These are phyloP conservation scores for Pterocles gutturalis DNA, from an alignment of 2,113 vertebrate species.

Conservation along the genomic window DNA sequence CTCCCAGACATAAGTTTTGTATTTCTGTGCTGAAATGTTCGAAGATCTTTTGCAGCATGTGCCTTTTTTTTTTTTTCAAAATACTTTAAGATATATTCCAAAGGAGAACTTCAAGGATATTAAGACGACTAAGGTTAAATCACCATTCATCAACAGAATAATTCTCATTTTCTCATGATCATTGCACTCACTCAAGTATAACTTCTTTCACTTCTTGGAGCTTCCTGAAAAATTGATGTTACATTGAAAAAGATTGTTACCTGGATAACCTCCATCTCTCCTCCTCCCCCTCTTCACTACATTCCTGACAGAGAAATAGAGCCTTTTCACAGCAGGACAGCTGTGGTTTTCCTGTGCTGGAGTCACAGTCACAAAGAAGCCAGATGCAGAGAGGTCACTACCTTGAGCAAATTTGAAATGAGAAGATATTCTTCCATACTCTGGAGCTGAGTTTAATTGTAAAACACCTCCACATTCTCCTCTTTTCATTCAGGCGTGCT, in stretches of 20 bases:
- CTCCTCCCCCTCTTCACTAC: background rate
- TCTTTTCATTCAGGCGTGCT: background rate
- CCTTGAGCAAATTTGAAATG: background rate
- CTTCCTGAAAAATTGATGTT: background rate
- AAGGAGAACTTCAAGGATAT: background rate
- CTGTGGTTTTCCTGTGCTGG: background rate
- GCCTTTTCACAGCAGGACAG: background rate
- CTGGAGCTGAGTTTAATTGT: background rate
- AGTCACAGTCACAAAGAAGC: background rate
- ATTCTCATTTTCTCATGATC: background rate
- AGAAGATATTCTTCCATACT: background rate
- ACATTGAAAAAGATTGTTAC: background rate
- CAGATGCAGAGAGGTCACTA: background rate
- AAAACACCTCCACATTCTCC: background rate
- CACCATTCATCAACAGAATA: background rate
- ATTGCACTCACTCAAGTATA: background rate
- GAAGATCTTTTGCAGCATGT: background rate
- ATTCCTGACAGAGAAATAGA: background rate
- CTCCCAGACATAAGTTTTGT: background rate
- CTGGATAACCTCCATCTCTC: background rate
- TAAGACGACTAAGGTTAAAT: background rate
- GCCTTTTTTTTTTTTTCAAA: background rate
- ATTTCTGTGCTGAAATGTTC: background rate
- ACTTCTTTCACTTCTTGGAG: background rate
- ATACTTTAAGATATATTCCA: background rate